phyloP scores from a whole-genome alignment of 2,888 invertebrate species.

The Timema cristinae region DNA sequence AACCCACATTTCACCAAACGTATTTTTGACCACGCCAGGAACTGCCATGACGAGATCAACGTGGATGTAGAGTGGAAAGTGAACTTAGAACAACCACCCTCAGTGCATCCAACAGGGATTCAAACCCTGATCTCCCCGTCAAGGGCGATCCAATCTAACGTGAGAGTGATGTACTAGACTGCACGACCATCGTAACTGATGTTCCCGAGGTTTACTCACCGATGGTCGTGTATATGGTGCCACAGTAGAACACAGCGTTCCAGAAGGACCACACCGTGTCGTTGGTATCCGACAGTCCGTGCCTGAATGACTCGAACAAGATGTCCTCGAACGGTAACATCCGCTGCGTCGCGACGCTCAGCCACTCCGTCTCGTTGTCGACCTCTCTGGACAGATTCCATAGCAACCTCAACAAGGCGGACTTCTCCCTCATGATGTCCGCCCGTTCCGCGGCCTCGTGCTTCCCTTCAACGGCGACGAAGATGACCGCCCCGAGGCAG shows the following conservation, averaged over 20 bases:
- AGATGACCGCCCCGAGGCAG: conserved; percentile 74
- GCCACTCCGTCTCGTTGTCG: conserved; percentile 46
- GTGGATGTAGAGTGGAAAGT: too few species aligned
- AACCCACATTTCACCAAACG: too few species aligned
- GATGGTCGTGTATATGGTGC: conserved; percentile 85
- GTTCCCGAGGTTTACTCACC: conserved; percentile 62
- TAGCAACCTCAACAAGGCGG: conserved; percentile 40
- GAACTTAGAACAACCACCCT: too few species aligned
- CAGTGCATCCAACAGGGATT: too few species aligned
- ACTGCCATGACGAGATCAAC: too few species aligned
- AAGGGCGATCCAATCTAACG: too few species aligned
- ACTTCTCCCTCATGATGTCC: conserved; percentile 28
- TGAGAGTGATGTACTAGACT: too few species aligned
- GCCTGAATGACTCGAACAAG: conserved; percentile 47
- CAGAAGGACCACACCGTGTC: conserved; percentile 72
- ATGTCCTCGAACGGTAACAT: conserved; percentile 55
- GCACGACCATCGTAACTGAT: too few species aligned
- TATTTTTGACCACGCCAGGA: too few species aligned
- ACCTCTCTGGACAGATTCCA: conserved; percentile 42
- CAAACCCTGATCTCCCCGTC: too few species aligned
- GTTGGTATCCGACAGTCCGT: conserved; percentile 40
- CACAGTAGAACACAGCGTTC: conserved; percentile 83
- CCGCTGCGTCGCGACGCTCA: conserved; percentile 47
- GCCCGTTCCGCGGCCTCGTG: conserved; percentile 41
- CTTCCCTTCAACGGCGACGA: conserved; percentile 71